phyloP scores from a whole-genome alignment of 2,113 vertebrate species.

The Dasyurus viverrinus region DNA sequence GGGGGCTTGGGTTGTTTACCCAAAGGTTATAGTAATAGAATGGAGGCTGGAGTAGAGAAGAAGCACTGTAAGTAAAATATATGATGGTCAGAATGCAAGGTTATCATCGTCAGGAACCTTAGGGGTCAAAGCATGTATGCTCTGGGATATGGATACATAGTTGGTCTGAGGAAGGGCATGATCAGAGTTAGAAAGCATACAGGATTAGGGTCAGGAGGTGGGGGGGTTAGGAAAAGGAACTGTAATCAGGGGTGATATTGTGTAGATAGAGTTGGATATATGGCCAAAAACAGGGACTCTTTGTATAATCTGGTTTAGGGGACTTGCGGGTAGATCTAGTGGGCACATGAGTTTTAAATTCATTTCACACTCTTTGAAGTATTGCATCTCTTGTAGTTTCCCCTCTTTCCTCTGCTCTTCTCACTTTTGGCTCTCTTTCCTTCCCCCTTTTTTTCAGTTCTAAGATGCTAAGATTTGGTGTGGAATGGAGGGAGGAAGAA shows the following conservation, averaged over 20 bases:
- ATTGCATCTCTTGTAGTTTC: background rate
- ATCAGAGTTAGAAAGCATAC: background rate
- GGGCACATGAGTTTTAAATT: background rate
- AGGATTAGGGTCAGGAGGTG: background rate
- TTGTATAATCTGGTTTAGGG: background rate
- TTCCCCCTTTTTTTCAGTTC: background rate
- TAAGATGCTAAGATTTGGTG: background rate
- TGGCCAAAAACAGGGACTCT: background rate
- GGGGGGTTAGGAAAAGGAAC: background rate
- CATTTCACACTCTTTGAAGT: background rate
- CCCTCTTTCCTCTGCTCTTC: background rate
- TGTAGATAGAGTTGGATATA: background rate
- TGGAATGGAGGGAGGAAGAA: background rate
- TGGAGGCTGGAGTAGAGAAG: background rate
- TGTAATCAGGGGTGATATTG: background rate
- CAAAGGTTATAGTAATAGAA: background rate
- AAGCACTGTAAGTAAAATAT: background rate
- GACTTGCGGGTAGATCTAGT: background rate
- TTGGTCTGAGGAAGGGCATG: background rate
- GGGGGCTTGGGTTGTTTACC: background rate
- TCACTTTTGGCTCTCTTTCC: background rate
- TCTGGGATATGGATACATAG: background rate
- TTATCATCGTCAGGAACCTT: background rate
- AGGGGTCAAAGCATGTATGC: background rate
- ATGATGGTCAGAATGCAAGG: background rate